A percentile compares a stretch with the other conserved stretches of the same genome.
phyloP scores from a whole-genome alignment of 2,113 vertebrate species.

The Varanus salvator region DNA sequence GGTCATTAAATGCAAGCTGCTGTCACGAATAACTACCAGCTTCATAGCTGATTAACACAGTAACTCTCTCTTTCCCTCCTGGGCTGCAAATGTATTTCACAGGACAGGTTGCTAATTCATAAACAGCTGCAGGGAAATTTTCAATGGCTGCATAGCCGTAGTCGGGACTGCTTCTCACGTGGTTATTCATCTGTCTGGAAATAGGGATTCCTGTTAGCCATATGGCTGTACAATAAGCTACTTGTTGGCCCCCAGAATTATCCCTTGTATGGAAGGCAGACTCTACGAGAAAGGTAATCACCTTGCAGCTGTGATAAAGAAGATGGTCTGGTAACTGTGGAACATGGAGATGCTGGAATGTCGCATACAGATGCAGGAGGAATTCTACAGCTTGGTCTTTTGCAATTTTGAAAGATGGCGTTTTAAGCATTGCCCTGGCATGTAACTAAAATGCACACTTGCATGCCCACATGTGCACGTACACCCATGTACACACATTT shows the following conservation, averaged over 20 bases:
- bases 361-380: not conserved
- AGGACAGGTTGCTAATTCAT: constrained; percentile 14
- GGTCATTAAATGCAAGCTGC: not conserved
- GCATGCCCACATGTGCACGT: not conserved
- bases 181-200: not conserved
- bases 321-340: not conserved
- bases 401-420: not conserved
- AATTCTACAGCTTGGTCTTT: not conserved
- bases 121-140: not conserved
- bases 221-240: not conserved
- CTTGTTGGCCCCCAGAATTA: not conserved
- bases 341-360: not conserved
- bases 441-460: not conserved
- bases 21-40: not conserved
- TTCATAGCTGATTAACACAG: not conserved
- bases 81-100: not conserved
- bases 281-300: not conserved
- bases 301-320: not conserved
- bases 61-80: not conserved
- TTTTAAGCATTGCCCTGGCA: not conserved
- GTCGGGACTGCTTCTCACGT: not conserved
- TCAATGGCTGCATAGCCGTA: not conserved
- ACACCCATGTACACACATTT: too few species aligned
- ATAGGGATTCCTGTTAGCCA: not conserved
- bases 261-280: not conserved